A percentile compares a stretch with the other conserved stretches of the same genome.
These are phyloP conservation scores for Brachymystax lenok DNA, from an alignment of 2,797 vertebrate species.

Conservation along the genomic window DNA sequence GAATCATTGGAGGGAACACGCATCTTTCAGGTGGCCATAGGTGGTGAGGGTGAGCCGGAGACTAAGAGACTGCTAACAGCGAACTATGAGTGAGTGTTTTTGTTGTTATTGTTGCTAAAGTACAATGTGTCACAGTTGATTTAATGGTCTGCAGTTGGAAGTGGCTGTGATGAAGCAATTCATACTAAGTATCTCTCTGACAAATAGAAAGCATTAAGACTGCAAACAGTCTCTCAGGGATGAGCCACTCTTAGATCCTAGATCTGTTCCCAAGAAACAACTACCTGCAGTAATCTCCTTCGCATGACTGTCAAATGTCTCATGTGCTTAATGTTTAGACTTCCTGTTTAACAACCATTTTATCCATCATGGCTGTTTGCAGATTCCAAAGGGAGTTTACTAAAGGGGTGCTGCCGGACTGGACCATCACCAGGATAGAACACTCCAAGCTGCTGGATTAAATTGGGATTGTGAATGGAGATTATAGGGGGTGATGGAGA, in stretches of 20 bases:
- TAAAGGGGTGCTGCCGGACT: slow-evolving; percentile 89
- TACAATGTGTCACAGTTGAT: not conserved
- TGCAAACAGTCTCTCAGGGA: not conserved
- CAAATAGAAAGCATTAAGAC: not conserved
- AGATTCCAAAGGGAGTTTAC: slow-evolving; percentile 97
- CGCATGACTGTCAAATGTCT: not conserved
- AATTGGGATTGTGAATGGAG: slow-evolving; percentile 34
- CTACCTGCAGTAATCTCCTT: not conserved
- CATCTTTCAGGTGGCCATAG: slow-evolving; percentile 80
- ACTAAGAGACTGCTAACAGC: slow-evolving; percentile 86
- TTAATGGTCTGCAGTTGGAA: not conserved
- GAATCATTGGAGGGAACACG: slow-evolving; percentile 77
- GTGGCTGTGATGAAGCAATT: not conserved
- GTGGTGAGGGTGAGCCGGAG: slow-evolving; percentile 70
- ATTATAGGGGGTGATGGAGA: not conserved
- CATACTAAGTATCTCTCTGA: not conserved
- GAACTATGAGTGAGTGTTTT: slow-evolving; percentile 88
- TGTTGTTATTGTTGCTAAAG: not conserved
- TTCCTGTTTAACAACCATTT: slow-evolving; percentile 15
- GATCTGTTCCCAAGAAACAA: not conserved
- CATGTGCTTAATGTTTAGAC: not conserved
- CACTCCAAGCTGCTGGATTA: slow-evolving; percentile 89
- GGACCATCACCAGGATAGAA: slow-evolving; percentile 92
- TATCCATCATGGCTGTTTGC: slow-evolving; percentile 26
- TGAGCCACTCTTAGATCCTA: not conserved